Evolutionary conservation across 92 coral and sea anemone genomes (phyloP).

Genomic region (Porites cylindrica): DNA sequence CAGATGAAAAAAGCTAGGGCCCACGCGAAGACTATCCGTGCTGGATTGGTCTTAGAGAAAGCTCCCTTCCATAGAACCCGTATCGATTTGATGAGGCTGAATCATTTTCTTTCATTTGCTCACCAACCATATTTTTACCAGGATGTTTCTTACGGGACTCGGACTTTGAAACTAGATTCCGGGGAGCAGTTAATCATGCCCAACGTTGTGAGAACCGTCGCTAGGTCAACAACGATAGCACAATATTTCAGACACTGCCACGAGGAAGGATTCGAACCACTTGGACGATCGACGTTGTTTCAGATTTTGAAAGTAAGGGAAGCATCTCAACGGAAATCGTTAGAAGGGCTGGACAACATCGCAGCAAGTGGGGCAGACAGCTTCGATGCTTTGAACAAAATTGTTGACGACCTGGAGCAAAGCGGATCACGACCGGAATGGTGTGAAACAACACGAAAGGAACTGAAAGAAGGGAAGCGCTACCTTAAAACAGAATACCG

Average conservation of each 20-base stretch:
- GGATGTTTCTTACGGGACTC: conserved; percentile 69
- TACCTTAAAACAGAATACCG: conserved; percentile 72
- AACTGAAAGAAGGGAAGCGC: conserved; percentile 62
- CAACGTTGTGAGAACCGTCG: conserved; percentile 70
- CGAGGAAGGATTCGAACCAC: conserved; percentile 55
- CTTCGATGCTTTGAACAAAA: conserved; percentile 55
- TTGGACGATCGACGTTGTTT: conserved; percentile 63
- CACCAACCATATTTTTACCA: conserved; percentile 70
- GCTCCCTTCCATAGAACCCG: conserved; percentile 50
- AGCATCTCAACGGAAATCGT: conserved; percentile 68
- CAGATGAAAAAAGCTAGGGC: conserved; percentile 57
- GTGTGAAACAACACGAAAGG: conserved; percentile 54
- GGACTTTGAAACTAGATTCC: conserved; percentile 58
- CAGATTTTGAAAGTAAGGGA: conserved; percentile 63
- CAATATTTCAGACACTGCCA: conserved; percentile 56
- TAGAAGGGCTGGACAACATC: conserved; percentile 63
- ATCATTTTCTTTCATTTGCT: conserved; percentile 62
- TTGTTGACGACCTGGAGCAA: conserved; percentile 64
- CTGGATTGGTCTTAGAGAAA: conserved; percentile 53
- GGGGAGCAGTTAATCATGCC: conserved; percentile 74
- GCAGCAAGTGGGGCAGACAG: conserved; percentile 73
- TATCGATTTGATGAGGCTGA: conserved; percentile 46
- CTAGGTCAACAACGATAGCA: conserved; percentile 67
- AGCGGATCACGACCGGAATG: conserved; percentile 60
- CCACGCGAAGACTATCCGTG: conserved; percentile 59